Conservation (phyloP, 2,888 invertebrate species). For the Dicyrtomina minuta region DNA sequence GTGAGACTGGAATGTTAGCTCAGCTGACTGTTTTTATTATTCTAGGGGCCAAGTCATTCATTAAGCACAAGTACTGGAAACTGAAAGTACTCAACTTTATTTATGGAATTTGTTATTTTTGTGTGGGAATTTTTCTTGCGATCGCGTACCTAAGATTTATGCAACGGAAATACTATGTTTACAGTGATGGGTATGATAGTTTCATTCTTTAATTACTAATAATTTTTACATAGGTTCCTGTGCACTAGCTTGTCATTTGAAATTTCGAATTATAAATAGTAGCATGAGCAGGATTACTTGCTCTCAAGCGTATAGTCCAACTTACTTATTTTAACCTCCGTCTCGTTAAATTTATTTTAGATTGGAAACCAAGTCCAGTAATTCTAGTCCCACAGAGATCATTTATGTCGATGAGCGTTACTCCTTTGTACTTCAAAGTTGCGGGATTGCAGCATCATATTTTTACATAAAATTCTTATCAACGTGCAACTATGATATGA, state of each 20-base stretch:
- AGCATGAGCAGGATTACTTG: no score
- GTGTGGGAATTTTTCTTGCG: conserved; percentile 13
- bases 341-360: no score
- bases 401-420: conserved; percentile 16
- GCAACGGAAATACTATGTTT: conserved; percentile 4
- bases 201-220: background rate
- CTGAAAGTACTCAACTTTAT: background rate
- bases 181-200: background rate
- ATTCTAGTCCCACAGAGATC: background rate
- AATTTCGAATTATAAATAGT: no score
- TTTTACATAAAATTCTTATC: conserved; percentile 16
- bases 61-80: conserved; percentile 14
- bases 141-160: conserved; percentile 19
- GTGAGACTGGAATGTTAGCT: no score
- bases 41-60: conserved; percentile 12
- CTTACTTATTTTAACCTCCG: no score
- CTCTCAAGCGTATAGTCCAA: no score
- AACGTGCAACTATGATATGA: conserved; percentile 12
- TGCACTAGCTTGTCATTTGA: background rate
- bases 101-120: conserved; percentile 1
- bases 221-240: background rate
- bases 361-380: background rate
- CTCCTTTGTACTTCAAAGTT: conserved; percentile 26
- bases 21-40: background rate
- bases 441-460: conserved; percentile 10